A percentile compares a stretch with the other conserved stretches of the same genome.
Conservation (phyloP, 2,888 invertebrate species). For the Malthinus seriepunctatus region DNA sequence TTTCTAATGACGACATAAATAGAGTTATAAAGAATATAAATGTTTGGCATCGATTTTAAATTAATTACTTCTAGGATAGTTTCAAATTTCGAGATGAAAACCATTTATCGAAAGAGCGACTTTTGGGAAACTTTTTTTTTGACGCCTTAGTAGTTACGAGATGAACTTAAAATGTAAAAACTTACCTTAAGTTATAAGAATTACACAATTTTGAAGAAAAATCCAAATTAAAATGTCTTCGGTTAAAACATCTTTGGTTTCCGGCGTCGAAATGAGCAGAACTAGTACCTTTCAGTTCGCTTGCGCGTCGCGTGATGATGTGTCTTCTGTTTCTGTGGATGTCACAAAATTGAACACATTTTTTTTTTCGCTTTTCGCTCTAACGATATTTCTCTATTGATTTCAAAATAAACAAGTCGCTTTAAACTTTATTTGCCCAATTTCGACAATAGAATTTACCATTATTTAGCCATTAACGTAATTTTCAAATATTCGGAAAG, state of each 20-base stretch:
- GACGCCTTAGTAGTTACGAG: background rate
- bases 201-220: background rate
- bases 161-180: background rate
- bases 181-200: background rate
- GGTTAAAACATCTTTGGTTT: conserved; percentile 38
- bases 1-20: conserved; percentile 50
- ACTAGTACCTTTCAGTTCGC: conserved; percentile 31
- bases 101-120: background rate
- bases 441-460: conserved; percentile 9
- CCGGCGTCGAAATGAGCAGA: conserved; percentile 34
- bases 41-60: conserved; percentile 41
- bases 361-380: conserved; percentile 15
- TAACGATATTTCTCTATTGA: conserved; percentile 21
- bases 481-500: no score
- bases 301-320: conserved; percentile 37
- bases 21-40: conserved; percentile 41
- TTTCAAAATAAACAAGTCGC: conserved; percentile 11
- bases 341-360: conserved; percentile 25
- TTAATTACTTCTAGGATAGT: conserved; percentile 1
- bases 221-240: conserved; percentile 30
- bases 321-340: conserved; percentile 26
- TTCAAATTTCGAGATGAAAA: conserved; percentile 3
- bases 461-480: background rate
- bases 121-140: background rate
- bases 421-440: conserved; percentile 12